These are phyloP conservation scores for Catharus bicknelli DNA, from an alignment of 2,113 vertebrate species.

Conservation along the genomic window DNA sequence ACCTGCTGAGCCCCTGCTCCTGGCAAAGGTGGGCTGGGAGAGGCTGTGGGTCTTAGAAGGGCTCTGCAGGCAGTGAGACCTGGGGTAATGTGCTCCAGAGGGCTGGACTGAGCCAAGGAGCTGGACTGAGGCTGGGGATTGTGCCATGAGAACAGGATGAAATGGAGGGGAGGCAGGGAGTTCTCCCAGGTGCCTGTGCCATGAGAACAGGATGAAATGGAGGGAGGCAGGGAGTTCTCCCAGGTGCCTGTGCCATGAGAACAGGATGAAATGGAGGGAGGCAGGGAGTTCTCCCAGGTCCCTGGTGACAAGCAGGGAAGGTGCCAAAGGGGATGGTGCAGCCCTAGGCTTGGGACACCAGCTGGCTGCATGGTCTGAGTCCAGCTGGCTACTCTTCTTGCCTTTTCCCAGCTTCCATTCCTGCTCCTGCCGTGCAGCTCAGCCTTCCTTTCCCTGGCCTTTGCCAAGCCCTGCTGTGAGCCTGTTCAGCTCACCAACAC, in stretches of 20 bases:
- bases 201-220: background rate
- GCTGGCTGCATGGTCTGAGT: background rate
- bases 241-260: background rate
- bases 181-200: no score
- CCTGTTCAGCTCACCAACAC: background rate
- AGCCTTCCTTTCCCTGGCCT: background rate
- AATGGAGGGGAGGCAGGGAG: background rate
- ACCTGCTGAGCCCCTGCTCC: background rate
- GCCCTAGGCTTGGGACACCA: background rate
- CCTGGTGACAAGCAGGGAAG: background rate
- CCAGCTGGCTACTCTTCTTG: background rate
- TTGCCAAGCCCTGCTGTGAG: background rate
- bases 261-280: background rate
- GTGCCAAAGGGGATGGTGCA: background rate
- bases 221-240: background rate
- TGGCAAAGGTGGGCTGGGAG: fast-evolving
- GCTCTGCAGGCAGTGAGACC: background rate
- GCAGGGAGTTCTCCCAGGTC: background rate
- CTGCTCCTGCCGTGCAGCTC: background rate
- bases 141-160: background rate
- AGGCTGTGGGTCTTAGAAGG: background rate
- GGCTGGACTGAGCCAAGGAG: background rate
- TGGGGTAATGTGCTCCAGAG: fast-evolving
- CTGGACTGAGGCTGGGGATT: background rate
- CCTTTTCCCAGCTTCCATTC: background rate